A percentile compares a stretch with the other conserved stretches of the same genome.
Evolutionary conservation across 2,888 invertebrate species (phyloP).

Genomic region (Xanthorhoe designata): DNA sequence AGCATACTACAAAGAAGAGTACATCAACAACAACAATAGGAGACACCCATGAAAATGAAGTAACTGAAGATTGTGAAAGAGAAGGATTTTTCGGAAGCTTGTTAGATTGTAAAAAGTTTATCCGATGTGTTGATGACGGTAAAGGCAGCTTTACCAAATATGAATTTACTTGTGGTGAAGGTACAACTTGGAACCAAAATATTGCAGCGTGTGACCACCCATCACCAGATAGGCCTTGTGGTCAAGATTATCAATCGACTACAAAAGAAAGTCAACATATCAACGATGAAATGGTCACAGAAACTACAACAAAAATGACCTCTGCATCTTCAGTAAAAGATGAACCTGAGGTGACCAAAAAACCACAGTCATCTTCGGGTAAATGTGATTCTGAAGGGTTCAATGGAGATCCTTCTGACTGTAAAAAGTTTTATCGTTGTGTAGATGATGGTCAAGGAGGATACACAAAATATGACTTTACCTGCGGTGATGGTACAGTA

Average conservation of each 20-base stretch:
- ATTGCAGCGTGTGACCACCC: slow-evolving; percentile 83
- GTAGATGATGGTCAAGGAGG: slow-evolving; percentile 86
- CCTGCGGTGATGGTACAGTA: slow-evolving; percentile 89
- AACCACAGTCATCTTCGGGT: slow-evolving; percentile 39
- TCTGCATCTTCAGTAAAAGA: slow-evolving; percentile 23
- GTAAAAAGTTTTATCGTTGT: slow-evolving; percentile 91
- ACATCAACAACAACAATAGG: slow-evolving; percentile 30
- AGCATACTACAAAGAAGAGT: slow-evolving; percentile 31
- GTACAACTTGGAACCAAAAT: slow-evolving; percentile 86
- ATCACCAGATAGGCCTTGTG: slow-evolving; percentile 29
- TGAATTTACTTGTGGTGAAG: slow-evolving; percentile 85
- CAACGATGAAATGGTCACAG: slow-evolving; percentile 34
- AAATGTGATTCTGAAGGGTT: slow-evolving; percentile 87
- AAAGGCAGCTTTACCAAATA: slow-evolving; percentile 78
- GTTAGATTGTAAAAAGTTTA: slow-evolving; percentile 88
- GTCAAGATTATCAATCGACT: slow-evolving; percentile 23
- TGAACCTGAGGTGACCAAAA: slow-evolving; percentile 32
- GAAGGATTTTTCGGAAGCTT: slow-evolving; percentile 85
- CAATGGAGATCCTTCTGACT: slow-evolving; percentile 87
- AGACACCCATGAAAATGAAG: slow-evolving; percentile 21
- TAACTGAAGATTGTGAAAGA: slow-evolving; percentile 27
- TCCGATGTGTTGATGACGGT: slow-evolving; percentile 86
- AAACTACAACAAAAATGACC: slow-evolving; percentile 22
- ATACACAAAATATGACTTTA: slow-evolving; percentile 88
- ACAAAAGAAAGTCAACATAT: slow-evolving; percentile 27